Conservation (phyloP, 2,113 vertebrate species). For the Sinosuthora webbiana region DNA sequence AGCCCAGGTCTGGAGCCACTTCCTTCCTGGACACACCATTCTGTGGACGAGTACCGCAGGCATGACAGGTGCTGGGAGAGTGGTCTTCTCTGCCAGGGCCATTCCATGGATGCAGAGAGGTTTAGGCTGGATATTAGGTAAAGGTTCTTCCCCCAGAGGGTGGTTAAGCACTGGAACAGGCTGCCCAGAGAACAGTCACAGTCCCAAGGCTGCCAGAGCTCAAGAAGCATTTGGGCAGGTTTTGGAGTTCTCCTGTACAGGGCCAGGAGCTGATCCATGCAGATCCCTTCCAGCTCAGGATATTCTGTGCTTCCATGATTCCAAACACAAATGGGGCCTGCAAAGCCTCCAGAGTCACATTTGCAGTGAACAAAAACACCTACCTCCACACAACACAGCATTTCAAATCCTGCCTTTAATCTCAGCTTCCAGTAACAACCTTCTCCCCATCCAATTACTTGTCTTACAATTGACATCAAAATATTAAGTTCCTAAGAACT, state of each 20-base stretch:
- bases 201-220: neutral
- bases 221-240: neutral
- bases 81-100: neutral
- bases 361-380: neutral
- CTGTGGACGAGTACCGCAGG: neutral
- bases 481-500: constrained; percentile 55
- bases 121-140: neutral
- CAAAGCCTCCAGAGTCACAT: neutral
- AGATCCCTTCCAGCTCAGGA: neutral
- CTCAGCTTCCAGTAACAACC: constrained; percentile 37
- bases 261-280: neutral
- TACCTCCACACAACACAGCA: neutral
- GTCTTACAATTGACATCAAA: constrained; percentile 43
- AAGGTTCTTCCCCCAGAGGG: neutral
- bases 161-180: neutral
- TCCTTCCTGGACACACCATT: neutral
- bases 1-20: neutral
- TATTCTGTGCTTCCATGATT: neutral
- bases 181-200: neutral
- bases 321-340: neutral
- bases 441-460: constrained; percentile 39
- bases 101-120: neutral
- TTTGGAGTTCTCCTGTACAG: neutral
- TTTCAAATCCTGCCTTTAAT: constrained; percentile 56
- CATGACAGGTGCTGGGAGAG: neutral